Evolutionary conservation across 2,888 invertebrate genomes (phyloP).

Genomic region (Drosophila anceps): DNA sequence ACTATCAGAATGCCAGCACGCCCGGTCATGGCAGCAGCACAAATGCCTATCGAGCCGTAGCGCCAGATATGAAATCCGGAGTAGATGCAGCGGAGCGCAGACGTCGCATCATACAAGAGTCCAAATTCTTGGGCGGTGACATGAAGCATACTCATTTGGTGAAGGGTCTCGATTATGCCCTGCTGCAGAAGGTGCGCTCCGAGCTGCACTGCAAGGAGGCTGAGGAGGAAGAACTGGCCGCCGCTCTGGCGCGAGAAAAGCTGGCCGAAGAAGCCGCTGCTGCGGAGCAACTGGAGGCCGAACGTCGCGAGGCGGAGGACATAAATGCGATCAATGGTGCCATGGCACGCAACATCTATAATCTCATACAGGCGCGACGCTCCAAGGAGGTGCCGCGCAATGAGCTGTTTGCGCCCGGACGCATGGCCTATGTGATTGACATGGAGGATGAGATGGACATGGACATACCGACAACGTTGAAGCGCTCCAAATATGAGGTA

Average conservation of each 20-base stretch:
- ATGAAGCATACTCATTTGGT: constrained; percentile 99
- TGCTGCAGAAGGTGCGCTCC: constrained; percentile 96
- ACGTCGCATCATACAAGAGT: constrained; percentile 98
- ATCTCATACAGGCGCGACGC: constrained; percentile 86
- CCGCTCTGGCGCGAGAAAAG: constrained; percentile 86
- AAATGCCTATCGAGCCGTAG: constrained; percentile 92
- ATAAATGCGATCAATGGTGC: constrained; percentile 88
- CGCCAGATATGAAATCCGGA: constrained; percentile 97
- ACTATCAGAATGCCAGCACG: constrained; percentile 92
- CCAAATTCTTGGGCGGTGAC: constrained; percentile 99
- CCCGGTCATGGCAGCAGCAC: constrained; percentile 86
- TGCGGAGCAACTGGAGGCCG: constrained; percentile 84
- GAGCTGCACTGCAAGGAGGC: constrained; percentile 92
- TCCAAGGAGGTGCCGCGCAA: constrained; percentile 92
- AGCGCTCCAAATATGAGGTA: constrained; percentile 96
- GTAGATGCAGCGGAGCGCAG: constrained; percentile 97
- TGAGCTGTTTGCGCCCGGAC: constrained; percentile 96
- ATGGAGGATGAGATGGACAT: constrained; percentile 94
- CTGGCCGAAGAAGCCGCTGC: constrained; percentile 84
- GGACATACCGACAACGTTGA: constrained; percentile 98
- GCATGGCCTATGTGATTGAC: constrained; percentile 99
- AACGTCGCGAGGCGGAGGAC: constrained; percentile 89
- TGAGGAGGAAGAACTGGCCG: constrained; percentile 92
- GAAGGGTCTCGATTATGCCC: constrained; percentile 97
- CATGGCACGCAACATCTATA: constrained; percentile 90